Evolutionary conservation across 2,113 vertebrate species (phyloP).

Genomic region (Pelvicachromis taeniatus): DNA sequence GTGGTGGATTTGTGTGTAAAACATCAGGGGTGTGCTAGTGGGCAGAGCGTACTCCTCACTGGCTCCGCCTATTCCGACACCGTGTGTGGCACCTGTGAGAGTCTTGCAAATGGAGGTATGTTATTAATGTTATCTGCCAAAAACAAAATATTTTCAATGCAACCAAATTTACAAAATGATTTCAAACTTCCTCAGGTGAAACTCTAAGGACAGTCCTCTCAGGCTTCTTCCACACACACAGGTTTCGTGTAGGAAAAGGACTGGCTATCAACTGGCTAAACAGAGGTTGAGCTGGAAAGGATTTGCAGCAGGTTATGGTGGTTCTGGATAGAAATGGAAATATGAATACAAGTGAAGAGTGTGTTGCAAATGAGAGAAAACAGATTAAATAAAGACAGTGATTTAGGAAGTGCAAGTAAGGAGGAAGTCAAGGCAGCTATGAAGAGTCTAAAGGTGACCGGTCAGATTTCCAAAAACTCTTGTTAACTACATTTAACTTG

Average conservation of each 20-base stretch:
- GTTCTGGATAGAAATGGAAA: too few species aligned
- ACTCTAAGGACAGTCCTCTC: conserved; percentile 18
- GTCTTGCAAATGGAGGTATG: conserved; percentile 42
- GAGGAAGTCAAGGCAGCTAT: too few species aligned
- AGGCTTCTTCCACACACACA: conserved; percentile 27
- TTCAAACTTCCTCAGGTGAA: conserved; percentile 14
- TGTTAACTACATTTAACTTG: too few species aligned
- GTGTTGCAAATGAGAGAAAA: too few species aligned
- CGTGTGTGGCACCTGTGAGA: conserved; percentile 60
- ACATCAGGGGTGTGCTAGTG: conserved; percentile 46
- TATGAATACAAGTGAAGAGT: too few species aligned
- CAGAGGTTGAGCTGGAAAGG: too few species aligned
- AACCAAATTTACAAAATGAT: neutral
- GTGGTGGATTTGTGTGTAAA: conserved; percentile 36
- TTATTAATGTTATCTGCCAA: neutral
- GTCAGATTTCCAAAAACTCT: too few species aligned
- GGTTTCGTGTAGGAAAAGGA: neutral
- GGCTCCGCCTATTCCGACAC: conserved; percentile 38
- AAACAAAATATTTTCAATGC: neutral
- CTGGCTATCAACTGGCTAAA: too few species aligned
- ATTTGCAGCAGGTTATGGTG: too few species aligned
- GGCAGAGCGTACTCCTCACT: neutral
- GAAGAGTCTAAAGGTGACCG: too few species aligned
- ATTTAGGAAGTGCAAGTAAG: too few species aligned
- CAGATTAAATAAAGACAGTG: too few species aligned